These are phyloP conservation scores for Mactra quadrangularis DNA, from an alignment of 1,140 invertebrate species.

Conservation along the genomic window DNA sequence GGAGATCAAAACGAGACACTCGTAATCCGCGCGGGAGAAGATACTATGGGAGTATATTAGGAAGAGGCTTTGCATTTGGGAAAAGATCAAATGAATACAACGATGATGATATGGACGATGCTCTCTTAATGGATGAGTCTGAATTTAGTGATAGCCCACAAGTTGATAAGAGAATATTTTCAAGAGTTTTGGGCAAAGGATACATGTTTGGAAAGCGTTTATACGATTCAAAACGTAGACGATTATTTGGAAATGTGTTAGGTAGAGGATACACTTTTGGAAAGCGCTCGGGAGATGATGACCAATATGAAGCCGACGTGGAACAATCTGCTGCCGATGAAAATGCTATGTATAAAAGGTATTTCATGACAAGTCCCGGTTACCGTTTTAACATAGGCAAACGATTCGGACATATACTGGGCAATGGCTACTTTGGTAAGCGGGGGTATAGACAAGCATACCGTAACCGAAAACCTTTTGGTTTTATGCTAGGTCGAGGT, in stretches of 20 bases:
- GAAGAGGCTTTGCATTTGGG: constrained; percentile 2
- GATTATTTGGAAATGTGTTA: constrained; percentile 14
- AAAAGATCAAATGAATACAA: background rate
- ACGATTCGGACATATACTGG: constrained; percentile 43
- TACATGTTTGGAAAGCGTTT: background rate
- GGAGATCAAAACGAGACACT: constrained; percentile 24
- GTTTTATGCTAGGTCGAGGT: constrained; percentile 24
- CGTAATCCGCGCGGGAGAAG: background rate
- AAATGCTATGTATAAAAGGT: background rate
- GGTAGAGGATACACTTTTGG: constrained; percentile 17
- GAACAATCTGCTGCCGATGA: background rate
- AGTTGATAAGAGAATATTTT: background rate
- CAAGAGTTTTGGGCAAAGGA: background rate
- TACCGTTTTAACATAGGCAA: constrained; percentile 31
- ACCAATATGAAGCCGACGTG: background rate
- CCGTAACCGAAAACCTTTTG: background rate
- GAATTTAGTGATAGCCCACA: background rate
- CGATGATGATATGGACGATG: background rate
- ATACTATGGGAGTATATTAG: constrained; percentile 16
- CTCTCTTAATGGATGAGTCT: too few relatives aligned
- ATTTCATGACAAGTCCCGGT: constrained; percentile 45
- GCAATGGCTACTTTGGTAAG: background rate
- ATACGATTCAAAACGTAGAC: background rate
- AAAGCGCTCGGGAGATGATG: background rate
- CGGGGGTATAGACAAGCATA: background rate